phyloP scores from a whole-genome alignment of 2,888 invertebrate species.

The Emmelina monodactyla region DNA sequence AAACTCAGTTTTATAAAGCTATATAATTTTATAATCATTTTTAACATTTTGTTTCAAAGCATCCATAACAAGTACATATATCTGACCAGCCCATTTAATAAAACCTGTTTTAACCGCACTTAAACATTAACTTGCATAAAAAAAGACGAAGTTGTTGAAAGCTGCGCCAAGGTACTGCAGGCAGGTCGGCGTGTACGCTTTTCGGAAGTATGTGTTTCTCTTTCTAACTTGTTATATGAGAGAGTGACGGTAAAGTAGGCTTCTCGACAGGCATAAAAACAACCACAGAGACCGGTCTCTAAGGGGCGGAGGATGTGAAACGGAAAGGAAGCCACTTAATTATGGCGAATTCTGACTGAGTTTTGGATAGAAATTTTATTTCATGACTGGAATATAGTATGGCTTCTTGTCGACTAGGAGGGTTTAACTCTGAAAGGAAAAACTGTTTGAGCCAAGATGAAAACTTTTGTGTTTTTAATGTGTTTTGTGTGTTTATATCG shows the following conservation, averaged over 20 bases:
- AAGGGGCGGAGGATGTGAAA: too few relatives aligned
- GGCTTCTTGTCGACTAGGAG: slow-evolving; percentile 51
- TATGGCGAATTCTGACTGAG: slow-evolving; percentile 3
- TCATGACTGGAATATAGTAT: slow-evolving; percentile 31
- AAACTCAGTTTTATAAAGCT: too few relatives aligned
- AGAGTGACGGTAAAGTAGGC: not conserved
- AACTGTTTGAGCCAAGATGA: slow-evolving; percentile 45
- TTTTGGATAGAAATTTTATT: slow-evolving; percentile 10
- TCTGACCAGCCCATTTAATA: too few relatives aligned
- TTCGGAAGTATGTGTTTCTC: not conserved
- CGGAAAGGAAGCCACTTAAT: not conserved
- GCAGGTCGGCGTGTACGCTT: too few relatives aligned
- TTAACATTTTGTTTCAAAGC: too few relatives aligned
- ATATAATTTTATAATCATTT: too few relatives aligned
- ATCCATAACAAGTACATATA: too few relatives aligned
- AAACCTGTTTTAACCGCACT: too few relatives aligned
- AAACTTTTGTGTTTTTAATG: slow-evolving; percentile 58
- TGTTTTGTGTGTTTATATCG: slow-evolving; percentile 63
- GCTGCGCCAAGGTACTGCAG: too few relatives aligned
- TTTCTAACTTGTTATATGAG: not conserved
- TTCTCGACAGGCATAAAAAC: not conserved
- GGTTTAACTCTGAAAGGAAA: slow-evolving; percentile 26
- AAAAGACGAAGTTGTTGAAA: too few relatives aligned
- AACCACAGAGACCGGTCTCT: not conserved
- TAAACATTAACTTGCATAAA: too few relatives aligned